A percentile compares a stretch with the other conserved stretches of the same genome.
Conservation (phyloP, 2,113 vertebrate species). For the Hystrix cristata region DNA sequence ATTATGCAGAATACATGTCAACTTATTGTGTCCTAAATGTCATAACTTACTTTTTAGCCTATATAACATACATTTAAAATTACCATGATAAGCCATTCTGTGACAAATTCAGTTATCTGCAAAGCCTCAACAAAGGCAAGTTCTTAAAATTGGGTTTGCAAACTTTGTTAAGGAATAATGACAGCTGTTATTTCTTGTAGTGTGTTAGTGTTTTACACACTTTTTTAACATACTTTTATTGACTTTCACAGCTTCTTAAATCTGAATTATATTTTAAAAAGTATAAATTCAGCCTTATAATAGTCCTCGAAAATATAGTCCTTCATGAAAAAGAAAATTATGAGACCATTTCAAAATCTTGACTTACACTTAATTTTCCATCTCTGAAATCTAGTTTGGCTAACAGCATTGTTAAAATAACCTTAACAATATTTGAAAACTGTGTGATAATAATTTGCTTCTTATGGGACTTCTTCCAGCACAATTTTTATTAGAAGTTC, state of each 20-base stretch:
- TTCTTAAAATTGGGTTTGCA: not conserved
- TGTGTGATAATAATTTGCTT: not conserved
- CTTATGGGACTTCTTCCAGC: not conserved
- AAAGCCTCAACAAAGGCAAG: not conserved
- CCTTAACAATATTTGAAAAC: not conserved
- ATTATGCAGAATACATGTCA: not conserved
- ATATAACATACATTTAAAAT: not conserved
- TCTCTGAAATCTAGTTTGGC: not conserved
- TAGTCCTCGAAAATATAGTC: not conserved
- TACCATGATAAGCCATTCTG: not conserved
- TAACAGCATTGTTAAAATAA: not conserved
- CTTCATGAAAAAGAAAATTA: not conserved
- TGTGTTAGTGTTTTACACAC: not conserved
- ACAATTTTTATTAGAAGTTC: not conserved
- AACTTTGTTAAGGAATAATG: not conserved
- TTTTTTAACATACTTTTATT: not conserved
- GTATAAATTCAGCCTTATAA: not conserved
- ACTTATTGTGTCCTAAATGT: not conserved
- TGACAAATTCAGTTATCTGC: not conserved
- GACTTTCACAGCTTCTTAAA: constrained; percentile 31
- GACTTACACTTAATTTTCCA: not conserved
- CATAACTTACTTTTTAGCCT: not conserved
- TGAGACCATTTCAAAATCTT: not conserved
- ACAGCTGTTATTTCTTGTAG: not conserved
- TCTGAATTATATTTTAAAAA: not conserved